Conservation (phyloP, 2,797 vertebrate genomes). For the Rachycentron canadum region DNA sequence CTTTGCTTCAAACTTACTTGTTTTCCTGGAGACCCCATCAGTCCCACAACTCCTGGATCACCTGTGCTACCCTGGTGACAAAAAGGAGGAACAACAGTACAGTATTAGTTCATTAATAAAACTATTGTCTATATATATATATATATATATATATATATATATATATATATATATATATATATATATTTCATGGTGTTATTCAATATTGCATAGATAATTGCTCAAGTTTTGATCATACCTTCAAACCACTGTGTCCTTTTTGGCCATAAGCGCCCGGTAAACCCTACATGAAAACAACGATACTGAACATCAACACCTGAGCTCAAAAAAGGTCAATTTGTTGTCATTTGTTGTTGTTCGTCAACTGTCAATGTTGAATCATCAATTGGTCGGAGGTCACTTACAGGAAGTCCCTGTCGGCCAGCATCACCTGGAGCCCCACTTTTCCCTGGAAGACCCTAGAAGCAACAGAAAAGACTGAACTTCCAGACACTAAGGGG, state of each 20-base stretch:
- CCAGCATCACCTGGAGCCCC: constrained; percentile 93
- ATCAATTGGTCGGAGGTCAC: constrained; percentile 67
- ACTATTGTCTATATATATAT: too few species aligned
- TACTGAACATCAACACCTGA: constrained; percentile 15
- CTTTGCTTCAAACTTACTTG: constrained; percentile 82
- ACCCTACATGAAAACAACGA: constrained; percentile 81
- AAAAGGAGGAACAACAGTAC: background rate
- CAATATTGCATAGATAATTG: background rate
- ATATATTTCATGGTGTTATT: background rate
- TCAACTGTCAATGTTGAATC: background rate
- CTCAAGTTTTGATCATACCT: constrained; percentile 80
- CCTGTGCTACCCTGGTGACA: constrained; percentile 87
- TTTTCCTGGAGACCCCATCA: constrained; percentile 94
- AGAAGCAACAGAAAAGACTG: constrained; percentile 6
- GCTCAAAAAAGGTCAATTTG: background rate
- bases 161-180: too few species aligned
- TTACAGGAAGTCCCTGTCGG: constrained; percentile 91
- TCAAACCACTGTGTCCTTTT: constrained; percentile 87
- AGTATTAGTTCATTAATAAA: background rate
- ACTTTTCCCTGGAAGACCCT: constrained; percentile 93
- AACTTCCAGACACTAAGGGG: background rate
- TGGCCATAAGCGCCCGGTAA: constrained; percentile 91
- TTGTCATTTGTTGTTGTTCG: too few species aligned
- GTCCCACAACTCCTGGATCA: constrained; percentile 88
- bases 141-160: too few species aligned